These are phyloP conservation scores for Cosmopolites sordidus DNA, from an alignment of 2,888 invertebrate species.

Conservation along the genomic window DNA sequence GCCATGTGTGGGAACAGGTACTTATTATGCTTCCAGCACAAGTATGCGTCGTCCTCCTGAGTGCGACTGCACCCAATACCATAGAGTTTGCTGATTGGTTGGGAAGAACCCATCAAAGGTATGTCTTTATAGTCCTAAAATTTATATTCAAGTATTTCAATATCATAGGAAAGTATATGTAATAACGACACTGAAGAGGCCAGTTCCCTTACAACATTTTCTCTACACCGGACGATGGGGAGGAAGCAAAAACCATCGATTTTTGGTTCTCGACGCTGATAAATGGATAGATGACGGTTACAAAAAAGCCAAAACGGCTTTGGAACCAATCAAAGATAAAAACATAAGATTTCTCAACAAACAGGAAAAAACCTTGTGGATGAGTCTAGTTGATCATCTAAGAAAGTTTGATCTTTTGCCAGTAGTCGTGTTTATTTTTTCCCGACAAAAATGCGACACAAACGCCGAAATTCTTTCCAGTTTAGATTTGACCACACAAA, in stretches of 20 bases:
- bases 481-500: slow-evolving; percentile 75
- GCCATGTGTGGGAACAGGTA: slow-evolving; percentile 98
- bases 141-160: no score
- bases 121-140: no score
- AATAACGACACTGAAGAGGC: slow-evolving; percentile 87
- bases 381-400: slow-evolving; percentile 78
- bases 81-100: slow-evolving; percentile 95
- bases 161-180: slow-evolving; percentile 82
- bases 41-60: slow-evolving; percentile 93
- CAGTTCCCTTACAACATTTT: slow-evolving; percentile 93
- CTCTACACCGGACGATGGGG: slow-evolving; percentile 81
- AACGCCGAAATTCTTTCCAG: slow-evolving; percentile 56
- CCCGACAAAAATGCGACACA: slow-evolving; percentile 74
- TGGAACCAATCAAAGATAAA: slow-evolving; percentile 25
- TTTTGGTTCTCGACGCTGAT: slow-evolving; percentile 73
- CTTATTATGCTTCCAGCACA: slow-evolving; percentile 91
- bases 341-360: slow-evolving; percentile 37
- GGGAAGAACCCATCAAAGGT: slow-evolving; percentile 52
- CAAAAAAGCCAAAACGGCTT: slow-evolving; percentile 36
- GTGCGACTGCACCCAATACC: slow-evolving; percentile 97
- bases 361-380: slow-evolving; percentile 79
- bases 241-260: slow-evolving; percentile 70
- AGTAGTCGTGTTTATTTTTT: slow-evolving; percentile 90
- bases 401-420: slow-evolving; percentile 80
- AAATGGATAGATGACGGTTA: slow-evolving; percentile 66